These are phyloP conservation scores for Halichoeres trimaculatus DNA, from an alignment of 2,113 vertebrate genomes.

Conservation along the genomic window DNA sequence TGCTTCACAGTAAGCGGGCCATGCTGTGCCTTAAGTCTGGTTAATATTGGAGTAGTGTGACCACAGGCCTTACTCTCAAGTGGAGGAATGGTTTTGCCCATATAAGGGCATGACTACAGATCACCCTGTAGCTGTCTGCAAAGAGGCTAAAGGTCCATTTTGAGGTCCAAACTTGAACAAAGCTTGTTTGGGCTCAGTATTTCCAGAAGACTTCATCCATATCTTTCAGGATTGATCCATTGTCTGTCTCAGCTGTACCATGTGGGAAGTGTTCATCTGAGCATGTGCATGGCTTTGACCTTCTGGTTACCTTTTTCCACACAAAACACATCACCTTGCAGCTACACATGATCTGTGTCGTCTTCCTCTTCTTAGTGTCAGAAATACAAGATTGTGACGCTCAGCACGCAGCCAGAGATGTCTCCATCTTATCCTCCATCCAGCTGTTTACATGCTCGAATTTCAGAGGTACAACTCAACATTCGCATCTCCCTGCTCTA, in stretches of 20 bases:
- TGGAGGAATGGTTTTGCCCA: too few relatives aligned
- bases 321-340: neutral
- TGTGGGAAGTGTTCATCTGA: neutral
- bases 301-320: neutral
- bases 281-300: neutral
- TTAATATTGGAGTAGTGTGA: too few relatives aligned
- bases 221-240: too few relatives aligned
- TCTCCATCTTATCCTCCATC: neutral
- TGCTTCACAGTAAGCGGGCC: too few relatives aligned
- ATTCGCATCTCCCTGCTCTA: neutral
- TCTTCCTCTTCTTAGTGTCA: neutral
- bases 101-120: too few relatives aligned
- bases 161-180: too few relatives aligned
- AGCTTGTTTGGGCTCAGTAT: too few relatives aligned
- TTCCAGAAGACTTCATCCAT: too few relatives aligned
- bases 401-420: neutral
- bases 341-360: neutral
- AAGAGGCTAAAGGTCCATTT: too few relatives aligned
- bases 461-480: slow-evolving; percentile 16
- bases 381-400: neutral
- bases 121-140: too few relatives aligned
- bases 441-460: slow-evolving; percentile 17
- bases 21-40: too few relatives aligned
- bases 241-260: neutral
- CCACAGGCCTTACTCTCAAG: too few relatives aligned